Evolutionary conservation across 1,140 invertebrate genomes (phyloP).

Genomic region (Drosophila prosaltans): DNA sequence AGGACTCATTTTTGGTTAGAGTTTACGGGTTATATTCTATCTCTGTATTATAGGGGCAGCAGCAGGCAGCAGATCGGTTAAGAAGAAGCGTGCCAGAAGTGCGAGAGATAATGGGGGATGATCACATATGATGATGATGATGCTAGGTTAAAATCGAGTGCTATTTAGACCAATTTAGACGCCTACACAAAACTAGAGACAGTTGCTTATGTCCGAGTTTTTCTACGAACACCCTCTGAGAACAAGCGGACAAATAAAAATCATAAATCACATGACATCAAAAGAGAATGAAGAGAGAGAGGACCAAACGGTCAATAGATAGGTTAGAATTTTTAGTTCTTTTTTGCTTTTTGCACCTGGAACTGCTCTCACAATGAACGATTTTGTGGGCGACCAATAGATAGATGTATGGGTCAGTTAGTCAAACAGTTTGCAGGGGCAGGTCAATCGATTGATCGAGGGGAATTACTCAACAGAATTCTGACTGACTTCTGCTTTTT

Average conservation of each 20-base stretch:
- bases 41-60: constrained; percentile 47
- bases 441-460: constrained; percentile 48
- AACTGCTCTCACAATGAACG: not conserved
- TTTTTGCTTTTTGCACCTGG: constrained; percentile 64
- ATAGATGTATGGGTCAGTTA: not conserved
- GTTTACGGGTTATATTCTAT: constrained; percentile 38
- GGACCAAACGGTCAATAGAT: not conserved
- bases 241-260: constrained; percentile 48
- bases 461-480: constrained; percentile 71
- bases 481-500: constrained; percentile 36
- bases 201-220: constrained; percentile 34
- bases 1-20: constrained; percentile 42
- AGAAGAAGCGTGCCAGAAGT: constrained; percentile 73
- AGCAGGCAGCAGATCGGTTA: not conserved
- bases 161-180: constrained; percentile 54
- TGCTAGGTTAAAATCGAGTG: constrained; percentile 49
- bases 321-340: not conserved
- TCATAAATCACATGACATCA: constrained; percentile 65
- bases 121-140: constrained; percentile 43
- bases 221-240: constrained; percentile 37
- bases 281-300: not conserved
- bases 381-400: constrained; percentile 62
- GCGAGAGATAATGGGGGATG: constrained; percentile 44
- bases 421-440: not conserved
- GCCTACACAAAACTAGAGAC: constrained; percentile 68